Percentiles rank a stretch among this genome's conserved stretches.
phyloP scores from a whole-genome alignment of 2,888 invertebrate species.

The Drosophila prolongata region DNA sequence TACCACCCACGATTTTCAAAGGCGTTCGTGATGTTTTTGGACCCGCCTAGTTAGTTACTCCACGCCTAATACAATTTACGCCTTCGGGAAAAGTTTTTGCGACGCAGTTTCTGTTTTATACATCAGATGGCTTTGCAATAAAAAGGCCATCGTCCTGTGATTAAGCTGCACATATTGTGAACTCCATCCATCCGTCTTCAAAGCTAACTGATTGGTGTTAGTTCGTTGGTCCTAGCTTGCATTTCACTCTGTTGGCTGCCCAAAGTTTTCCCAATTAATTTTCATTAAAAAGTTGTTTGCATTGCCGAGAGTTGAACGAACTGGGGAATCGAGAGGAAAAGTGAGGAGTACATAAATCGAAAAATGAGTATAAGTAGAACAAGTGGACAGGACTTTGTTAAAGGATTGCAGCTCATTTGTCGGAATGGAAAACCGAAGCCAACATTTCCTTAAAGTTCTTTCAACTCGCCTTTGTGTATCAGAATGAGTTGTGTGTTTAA shows the following conservation, averaged over 20 bases:
- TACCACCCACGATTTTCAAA: constrained; percentile 25
- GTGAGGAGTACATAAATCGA: not conserved
- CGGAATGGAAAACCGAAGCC: constrained; percentile 4
- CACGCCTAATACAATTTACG: constrained; percentile 38
- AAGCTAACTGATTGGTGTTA: constrained; percentile 10
- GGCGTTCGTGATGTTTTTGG: constrained; percentile 25
- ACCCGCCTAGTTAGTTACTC: constrained; percentile 17
- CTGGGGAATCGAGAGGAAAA: constrained; percentile 5
- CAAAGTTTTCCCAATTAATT: constrained; percentile 53
- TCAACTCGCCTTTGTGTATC: constrained; percentile 1
- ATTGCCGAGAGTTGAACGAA: constrained; percentile 31
- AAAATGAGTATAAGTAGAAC: not conserved
- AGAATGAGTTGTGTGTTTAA: not conserved
- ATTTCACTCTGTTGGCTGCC: constrained; percentile 14
- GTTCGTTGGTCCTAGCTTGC: constrained; percentile 21
- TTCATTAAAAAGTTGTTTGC: constrained; percentile 65
- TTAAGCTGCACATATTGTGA: constrained; percentile 18
- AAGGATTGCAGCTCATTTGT: constrained; percentile 35
- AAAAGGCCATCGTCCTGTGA: constrained; percentile 17
- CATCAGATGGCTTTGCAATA: constrained; percentile 2
- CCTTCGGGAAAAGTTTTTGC: constrained; percentile 34
- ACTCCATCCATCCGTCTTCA: constrained; percentile 5
- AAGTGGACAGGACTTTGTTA: constrained; percentile 13
- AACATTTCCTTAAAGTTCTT: constrained; percentile 4
- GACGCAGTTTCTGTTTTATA: constrained; percentile 27